A percentile compares a stretch with the other conserved stretches of the same genome.
phyloP scores from a whole-genome alignment of 2,888 invertebrate genomes.

The Homarus gammarus region DNA sequence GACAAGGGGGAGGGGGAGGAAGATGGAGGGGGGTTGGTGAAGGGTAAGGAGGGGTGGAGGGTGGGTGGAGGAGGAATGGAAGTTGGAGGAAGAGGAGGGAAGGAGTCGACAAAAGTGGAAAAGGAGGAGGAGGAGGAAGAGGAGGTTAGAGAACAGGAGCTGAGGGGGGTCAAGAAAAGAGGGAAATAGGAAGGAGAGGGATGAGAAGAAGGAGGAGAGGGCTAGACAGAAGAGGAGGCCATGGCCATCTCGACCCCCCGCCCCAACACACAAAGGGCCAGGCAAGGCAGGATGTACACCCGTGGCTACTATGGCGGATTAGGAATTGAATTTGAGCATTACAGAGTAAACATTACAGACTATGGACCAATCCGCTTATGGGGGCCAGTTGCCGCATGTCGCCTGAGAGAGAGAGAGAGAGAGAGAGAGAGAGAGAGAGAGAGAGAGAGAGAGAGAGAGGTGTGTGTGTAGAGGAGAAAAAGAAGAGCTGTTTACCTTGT shows the following conservation, averaged over 20 bases:
- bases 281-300: constrained; percentile 10
- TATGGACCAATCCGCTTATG: constrained; percentile 14
- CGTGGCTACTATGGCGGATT: constrained; percentile 20
- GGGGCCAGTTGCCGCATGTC: background rate
- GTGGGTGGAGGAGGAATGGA: background rate
- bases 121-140: background rate
- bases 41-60: no score
- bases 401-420: background rate
- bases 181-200: background rate
- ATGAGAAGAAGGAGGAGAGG: background rate
- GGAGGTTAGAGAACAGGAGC: background rate
- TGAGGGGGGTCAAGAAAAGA: background rate
- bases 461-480: background rate
- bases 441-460: no score
- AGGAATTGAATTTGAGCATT: constrained; percentile 15
- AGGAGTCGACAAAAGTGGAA: background rate
- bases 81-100: no score
- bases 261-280: no score
- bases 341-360: constrained; percentile 16
- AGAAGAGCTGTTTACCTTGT: no score
- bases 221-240: background rate
- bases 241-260: background rate
- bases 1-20: no score
- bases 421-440: background rate
- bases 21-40: no score